Evolutionary conservation across 2,113 vertebrate genomes (phyloP).

Genomic region (Indicator maculatus): DNA sequence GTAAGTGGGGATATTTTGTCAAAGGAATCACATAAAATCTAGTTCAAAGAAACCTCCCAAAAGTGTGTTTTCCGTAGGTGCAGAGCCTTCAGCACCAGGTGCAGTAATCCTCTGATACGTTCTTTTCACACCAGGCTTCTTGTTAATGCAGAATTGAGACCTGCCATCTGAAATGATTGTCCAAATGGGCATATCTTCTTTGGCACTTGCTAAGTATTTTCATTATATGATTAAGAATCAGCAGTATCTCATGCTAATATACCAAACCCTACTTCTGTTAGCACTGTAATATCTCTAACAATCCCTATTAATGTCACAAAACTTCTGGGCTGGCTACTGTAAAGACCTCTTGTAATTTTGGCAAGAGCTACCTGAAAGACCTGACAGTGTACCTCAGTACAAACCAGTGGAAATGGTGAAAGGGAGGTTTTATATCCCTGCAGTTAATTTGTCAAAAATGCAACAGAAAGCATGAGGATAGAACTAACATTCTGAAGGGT

Average conservation of each 20-base stretch:
- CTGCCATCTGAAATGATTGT: neutral
- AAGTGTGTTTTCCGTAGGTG: neutral
- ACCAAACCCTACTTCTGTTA: neutral
- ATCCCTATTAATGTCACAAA: neutral
- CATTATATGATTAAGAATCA: neutral
- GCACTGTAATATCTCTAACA: neutral
- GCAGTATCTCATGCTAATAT: neutral
- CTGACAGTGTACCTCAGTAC: neutral
- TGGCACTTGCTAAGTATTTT: neutral
- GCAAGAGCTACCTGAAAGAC: neutral
- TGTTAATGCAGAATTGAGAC: neutral
- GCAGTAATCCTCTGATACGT: neutral
- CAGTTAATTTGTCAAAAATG: neutral
- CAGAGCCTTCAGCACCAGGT: neutral
- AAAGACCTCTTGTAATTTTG: neutral
- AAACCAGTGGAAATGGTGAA: neutral
- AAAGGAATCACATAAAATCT: neutral
- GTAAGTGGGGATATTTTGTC: neutral
- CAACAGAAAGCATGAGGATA: neutral
- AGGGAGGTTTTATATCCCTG: neutral
- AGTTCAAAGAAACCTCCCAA: neutral
- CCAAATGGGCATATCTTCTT: neutral
- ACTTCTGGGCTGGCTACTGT: neutral
- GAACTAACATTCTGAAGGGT: neutral
- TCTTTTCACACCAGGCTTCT: neutral